Evolutionary conservation across 2,888 invertebrate genomes (phyloP).

Genomic region (Patella caerulea): DNA sequence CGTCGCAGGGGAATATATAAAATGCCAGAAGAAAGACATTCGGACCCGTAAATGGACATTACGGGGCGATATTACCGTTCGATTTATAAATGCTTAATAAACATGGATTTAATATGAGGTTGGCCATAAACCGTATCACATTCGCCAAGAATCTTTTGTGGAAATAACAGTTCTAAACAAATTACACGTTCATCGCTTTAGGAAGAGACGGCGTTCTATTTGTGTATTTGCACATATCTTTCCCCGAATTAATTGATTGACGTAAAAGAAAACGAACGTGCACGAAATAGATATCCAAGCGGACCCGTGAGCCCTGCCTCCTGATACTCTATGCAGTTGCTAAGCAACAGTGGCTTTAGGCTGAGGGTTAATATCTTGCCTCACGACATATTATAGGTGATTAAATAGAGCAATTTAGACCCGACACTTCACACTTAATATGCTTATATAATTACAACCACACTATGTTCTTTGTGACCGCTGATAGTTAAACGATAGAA

Average conservation of each 20-base stretch:
- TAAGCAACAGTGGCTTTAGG: slow-evolving; percentile 4
- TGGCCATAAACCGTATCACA: no score
- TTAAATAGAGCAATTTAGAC: slow-evolving; percentile 11
- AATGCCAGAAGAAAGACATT: no score
- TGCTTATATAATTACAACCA: slow-evolving; percentile 3
- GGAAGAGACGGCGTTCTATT: not conserved
- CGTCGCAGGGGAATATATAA: no score
- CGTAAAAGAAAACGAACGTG: slow-evolving; percentile 9
- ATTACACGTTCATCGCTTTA: no score
- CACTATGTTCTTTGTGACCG: no score
- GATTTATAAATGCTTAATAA: no score
- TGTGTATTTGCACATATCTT: not conserved
- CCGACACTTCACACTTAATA: not conserved
- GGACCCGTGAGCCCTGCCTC: slow-evolving; percentile 5
- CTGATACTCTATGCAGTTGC: slow-evolving; percentile 7
- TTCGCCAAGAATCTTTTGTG: no score
- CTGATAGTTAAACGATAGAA: no score
- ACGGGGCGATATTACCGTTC: no score
- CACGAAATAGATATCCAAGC: slow-evolving; percentile 3
- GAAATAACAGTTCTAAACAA: no score
- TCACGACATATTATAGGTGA: slow-evolving; percentile 12
- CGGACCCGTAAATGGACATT: no score
- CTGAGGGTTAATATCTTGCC: slow-evolving; percentile 11
- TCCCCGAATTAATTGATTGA: slow-evolving; percentile 4
- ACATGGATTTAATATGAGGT: no score